These are phyloP conservation scores for Leptodirus hochenwartii DNA, from an alignment of 2,888 invertebrate species.

Conservation along the genomic window DNA sequence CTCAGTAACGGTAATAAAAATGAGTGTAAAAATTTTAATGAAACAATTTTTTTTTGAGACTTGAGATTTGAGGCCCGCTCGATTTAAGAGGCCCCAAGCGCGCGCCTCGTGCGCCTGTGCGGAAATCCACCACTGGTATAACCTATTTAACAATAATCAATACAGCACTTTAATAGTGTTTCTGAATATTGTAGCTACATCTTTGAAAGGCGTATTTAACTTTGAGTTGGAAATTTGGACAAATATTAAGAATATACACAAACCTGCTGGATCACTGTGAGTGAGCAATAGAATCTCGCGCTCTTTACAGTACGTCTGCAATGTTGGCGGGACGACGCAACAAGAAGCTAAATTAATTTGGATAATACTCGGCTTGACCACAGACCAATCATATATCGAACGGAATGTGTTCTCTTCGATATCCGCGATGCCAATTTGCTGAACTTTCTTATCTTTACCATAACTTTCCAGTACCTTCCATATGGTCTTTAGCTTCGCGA, in stretches of 20 bases:
- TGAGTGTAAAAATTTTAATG: no score
- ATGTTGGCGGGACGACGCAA: constrained; percentile 82
- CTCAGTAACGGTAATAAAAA: no score
- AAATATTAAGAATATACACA: no score
- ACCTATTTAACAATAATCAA: no score
- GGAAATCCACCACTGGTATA: no score
- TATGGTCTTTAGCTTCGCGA: constrained; percentile 50
- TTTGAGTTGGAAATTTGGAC: background rate
- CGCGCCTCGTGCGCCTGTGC: no score
- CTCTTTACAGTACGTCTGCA: constrained; percentile 77
- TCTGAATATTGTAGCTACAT: background rate
- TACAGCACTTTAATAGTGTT: no score
- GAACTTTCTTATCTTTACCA: constrained; percentile 39
- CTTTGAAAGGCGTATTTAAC: constrained; percentile 1
- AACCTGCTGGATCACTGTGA: constrained; percentile 88
- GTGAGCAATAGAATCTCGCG: constrained; percentile 86
- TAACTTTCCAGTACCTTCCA: constrained; percentile 65
- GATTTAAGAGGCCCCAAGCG: no score
- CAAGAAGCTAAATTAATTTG: constrained; percentile 88
- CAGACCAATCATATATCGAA: constrained; percentile 55
- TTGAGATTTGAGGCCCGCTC: no score
- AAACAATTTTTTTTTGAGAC: no score
- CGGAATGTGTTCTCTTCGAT: constrained; percentile 68
- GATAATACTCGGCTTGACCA: constrained; percentile 68
- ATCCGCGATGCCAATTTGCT: constrained; percentile 73